Percentiles rank a stretch among this genome's conserved stretches.
phyloP scores from a whole-genome alignment of 2,797 vertebrate genomes.

The Catamblyrhynchus diadema region DNA sequence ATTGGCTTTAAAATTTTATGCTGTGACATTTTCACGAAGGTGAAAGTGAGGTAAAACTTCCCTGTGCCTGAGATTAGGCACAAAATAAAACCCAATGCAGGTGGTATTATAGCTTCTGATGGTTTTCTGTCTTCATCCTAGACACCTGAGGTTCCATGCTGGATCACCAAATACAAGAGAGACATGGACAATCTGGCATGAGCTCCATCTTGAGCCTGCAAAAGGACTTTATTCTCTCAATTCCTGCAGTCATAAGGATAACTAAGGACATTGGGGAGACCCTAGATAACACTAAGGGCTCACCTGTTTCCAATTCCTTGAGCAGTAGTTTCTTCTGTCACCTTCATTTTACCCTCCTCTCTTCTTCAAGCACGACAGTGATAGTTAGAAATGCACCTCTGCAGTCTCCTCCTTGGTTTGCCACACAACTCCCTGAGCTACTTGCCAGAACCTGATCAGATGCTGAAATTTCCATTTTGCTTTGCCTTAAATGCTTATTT shows the following conservation, averaged over 20 bases:
- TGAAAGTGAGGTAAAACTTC: not conserved
- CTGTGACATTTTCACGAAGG: not conserved
- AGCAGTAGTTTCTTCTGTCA: not conserved
- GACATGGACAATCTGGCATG: fast-evolving
- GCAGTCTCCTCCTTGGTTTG: not conserved
- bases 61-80: not conserved
- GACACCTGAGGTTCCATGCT: not conserved
- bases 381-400: not conserved
- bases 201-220: not conserved
- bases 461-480: not conserved
- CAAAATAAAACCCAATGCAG: not conserved
- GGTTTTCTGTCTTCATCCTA: not conserved
- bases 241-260: not conserved
- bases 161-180: not conserved
- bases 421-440: not conserved
- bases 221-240: not conserved
- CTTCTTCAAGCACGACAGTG: not conserved
- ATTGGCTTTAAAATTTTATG: not conserved
- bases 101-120: not conserved
- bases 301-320: not conserved
- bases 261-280: not conserved
- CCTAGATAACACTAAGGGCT: not conserved
- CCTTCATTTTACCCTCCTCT: not conserved
- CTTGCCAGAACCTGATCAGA: not conserved
- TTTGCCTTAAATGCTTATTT: not conserved